Percentiles rank a stretch among this genome's conserved stretches.
Conservation (phyloP, 1,140 invertebrate species). For the Planococcus citri region DNA sequence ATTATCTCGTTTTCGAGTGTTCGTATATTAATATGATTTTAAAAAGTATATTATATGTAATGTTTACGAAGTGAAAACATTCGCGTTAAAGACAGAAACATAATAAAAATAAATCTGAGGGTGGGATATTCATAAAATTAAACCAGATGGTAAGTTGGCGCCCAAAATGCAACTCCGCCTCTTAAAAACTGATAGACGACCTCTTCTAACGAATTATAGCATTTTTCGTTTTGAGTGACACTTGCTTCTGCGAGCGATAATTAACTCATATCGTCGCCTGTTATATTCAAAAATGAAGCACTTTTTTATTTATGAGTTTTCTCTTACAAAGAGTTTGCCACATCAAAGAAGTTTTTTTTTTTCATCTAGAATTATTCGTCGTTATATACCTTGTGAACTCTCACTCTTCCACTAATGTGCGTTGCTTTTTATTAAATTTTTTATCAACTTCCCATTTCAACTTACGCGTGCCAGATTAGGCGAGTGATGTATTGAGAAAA, state of each 20-base stretch:
- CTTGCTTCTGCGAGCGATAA: background rate
- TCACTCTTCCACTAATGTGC: background rate
- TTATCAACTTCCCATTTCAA: background rate
- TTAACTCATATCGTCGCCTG: conserved; percentile 15
- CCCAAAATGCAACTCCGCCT: conserved; percentile 19
- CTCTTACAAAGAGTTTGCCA: background rate
- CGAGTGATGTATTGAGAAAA: background rate
- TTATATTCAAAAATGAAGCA: background rate
- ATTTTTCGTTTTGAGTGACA: conserved; percentile 18
- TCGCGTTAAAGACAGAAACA: conserved; percentile 19
- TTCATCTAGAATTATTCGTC: background rate
- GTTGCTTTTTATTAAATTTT: background rate
- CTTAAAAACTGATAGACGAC: conserved; percentile 18
- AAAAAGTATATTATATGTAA: conserved; percentile 3
- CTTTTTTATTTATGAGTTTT: conserved; percentile 11
- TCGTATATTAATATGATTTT: background rate
- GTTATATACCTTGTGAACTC: background rate
- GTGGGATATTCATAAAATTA: conserved; percentile 15
- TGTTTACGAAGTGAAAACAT: conserved; percentile 18
- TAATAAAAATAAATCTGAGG: conserved; percentile 19
- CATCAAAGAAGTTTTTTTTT: conserved; percentile 13
- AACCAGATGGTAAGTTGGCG: conserved; percentile 16
- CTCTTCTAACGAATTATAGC: conserved; percentile 16
- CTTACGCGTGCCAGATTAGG: background rate
- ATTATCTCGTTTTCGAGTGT: background rate